Evolutionary conservation across 2,888 invertebrate species (phyloP), one percentile per base, ranked within the genome.

Genomic region (Clostera curtula): DNA sequence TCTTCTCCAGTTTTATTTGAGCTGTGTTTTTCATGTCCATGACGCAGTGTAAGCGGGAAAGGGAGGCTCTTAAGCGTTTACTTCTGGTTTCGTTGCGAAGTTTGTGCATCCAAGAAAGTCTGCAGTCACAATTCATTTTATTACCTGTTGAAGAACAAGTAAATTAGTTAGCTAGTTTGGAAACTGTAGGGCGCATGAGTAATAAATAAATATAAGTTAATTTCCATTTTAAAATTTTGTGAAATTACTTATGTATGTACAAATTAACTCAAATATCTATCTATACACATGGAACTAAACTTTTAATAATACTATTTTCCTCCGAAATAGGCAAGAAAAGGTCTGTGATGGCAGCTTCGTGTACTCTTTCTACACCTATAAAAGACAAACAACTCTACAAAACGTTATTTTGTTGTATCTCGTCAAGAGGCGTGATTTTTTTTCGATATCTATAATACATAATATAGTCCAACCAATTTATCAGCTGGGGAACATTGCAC

Each of bases 71-170:
- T 23, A 92, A 82, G 39, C 89, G 87, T 46, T 86, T 85, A 68
- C 90, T 92, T 63, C 87, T 86, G 19, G 93, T 93, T 56, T 91
- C 91, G 67, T 91, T 90, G 29, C 87, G 86, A 25, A 94, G 79
- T 43, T 87, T 87, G 69, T 90, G 90, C 49, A 93, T 85, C 94
- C 94, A 94, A 26, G 88, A 86, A 27, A 94, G 84, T 10, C 92
- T 90, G 63, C 93, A 93, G 75, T 93, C 93, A 69, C 94, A 94
- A 42, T 88, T 86, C 61, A 94, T 86, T 54, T 88, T 89, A 79
- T 94, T 94, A 56, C 91, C 94, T 94, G 89, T 26, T 68, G 70
- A 59, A 52, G 64, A 56, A 52, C 37, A 41, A 36, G 16, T 7
- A n/a, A 14, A 14, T 3, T 31, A 12, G n/a, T 11, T 19, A n/a